Base-by-base conservation (phyloP, 2,888 invertebrate species). In the Subacronicta megacephala region DNA sequence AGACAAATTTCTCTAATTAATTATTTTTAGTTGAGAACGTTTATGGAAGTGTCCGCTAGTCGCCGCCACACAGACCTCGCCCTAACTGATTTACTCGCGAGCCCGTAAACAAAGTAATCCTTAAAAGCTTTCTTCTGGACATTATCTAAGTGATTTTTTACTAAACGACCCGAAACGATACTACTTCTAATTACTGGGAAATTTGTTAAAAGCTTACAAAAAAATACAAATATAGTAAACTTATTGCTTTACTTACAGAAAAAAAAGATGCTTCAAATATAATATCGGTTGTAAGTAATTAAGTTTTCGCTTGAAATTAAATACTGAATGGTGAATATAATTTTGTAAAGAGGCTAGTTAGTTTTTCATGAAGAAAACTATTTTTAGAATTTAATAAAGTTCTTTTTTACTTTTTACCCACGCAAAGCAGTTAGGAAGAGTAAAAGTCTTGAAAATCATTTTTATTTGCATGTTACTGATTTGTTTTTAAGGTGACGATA, bases 81-180 rank as follows among this genome's bases (percentile, higher is more conserved):
- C 46, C 35, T 13, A 47, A 40, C 52, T 63, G 55, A 66, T 64
- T 56, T 55, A 69, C 61, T 56, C 17, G 23, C 18, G 20, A 16
- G 42, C 47, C 29, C 43, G 46, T 69, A 65, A 62, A 75, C 76
- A 70, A 76, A 57, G 61, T 73, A 76, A 78, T 75, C 56, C 47
- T 52, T 70, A 67, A 76, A 72, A 76, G 76, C 73, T 72, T 78
- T 69, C 66, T 61, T 59, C 47, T 36, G 33, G 67, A 62, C 67
- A 59, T 71, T 75, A 65, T 36, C 45, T 43, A 60, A 71, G 61
- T 60, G 63, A 49, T 71, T 74, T 73, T 73, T 73, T 68, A 60
- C 43, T 47, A 51, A 65, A 54, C 41, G 49, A 38, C 42, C 47
- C 52, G 36, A 70, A 70, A 59, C 54, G 31, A n/a, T 31, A 31